Evolutionary conservation across 2,888 invertebrate species (phyloP).

Genomic region (Branchellion lobata): DNA sequence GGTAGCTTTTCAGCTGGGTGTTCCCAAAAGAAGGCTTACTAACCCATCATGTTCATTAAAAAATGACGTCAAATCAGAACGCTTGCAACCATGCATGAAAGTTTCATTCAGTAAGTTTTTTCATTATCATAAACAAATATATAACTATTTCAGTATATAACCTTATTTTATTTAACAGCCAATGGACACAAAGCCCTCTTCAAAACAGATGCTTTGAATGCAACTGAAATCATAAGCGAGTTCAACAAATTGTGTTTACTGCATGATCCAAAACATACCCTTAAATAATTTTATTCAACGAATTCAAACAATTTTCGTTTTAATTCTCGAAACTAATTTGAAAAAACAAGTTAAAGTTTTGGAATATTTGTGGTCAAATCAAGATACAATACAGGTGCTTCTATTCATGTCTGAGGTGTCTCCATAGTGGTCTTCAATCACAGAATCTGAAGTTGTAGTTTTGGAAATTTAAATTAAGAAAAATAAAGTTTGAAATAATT

Average conservation of each 20-base stretch:
- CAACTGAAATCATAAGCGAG: conserved; percentile 38
- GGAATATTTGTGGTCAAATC: too few species aligned
- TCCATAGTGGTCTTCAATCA: too few species aligned
- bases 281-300: neutral
- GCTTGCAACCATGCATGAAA: conserved; percentile 33
- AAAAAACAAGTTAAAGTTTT: neutral
- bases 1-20: conserved; percentile 43
- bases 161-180: conserved; percentile 32
- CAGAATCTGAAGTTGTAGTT: too few species aligned
- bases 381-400: too few species aligned
- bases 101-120: conserved; percentile 43
- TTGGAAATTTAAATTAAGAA: too few species aligned
- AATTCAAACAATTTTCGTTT: neutral
- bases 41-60: conserved; percentile 41
- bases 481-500: too few species aligned
- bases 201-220: conserved; percentile 39
- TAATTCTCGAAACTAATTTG: neutral
- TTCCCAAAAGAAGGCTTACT: conserved; percentile 40
- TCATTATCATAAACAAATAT: too few species aligned
- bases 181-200: conserved; percentile 45
- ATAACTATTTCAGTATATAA: too few species aligned
- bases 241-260: conserved; percentile 44
- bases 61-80: conserved; percentile 39
- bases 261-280: conserved; percentile 17
- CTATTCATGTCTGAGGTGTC: too few species aligned